These are phyloP conservation scores for Ianthella basta DNA, from an alignment of 37 sponge, comb jelly and placozoan species.

Conservation along the genomic window DNA sequence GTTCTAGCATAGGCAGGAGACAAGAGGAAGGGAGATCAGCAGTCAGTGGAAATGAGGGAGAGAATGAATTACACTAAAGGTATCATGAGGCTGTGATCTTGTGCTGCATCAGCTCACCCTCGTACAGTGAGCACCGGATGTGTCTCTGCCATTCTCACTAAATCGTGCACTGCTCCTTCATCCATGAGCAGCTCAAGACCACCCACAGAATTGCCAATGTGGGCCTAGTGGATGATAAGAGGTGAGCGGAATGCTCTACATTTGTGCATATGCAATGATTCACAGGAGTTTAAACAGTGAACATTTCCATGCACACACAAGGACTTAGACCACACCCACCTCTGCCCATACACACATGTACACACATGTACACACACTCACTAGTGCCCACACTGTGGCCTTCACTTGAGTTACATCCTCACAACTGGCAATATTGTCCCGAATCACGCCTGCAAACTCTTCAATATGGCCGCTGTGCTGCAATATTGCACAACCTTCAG, in stretches of 20 bases:
- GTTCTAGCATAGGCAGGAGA: slow-evolving; percentile 47
- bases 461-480: slow-evolving; percentile 57
- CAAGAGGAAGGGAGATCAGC: not conserved
- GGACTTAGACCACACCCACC: no score
- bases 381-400: slow-evolving; percentile 91
- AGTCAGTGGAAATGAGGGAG: not conserved
- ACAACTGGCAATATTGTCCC: slow-evolving; percentile 11
- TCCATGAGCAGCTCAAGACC: slow-evolving; percentile 68
- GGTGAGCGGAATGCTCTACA: no score
- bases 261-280: no score
- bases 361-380: slow-evolving; percentile 18
- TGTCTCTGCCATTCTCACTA: slow-evolving; percentile 61
- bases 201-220: slow-evolving; percentile 70
- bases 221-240: slow-evolving; percentile 44
- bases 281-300: no score
- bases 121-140: slow-evolving; percentile 66
- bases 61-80: not conserved
- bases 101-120: slow-evolving; percentile 55
- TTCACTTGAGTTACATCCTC: slow-evolving; percentile 59
- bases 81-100: no score
- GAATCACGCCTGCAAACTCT: slow-evolving; percentile 38
- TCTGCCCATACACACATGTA: not conserved
- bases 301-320: no score
- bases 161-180: slow-evolving; percentile 39
- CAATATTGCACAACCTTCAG: slow-evolving; percentile 74